phyloP scores from a whole-genome alignment of 1,140 invertebrate species.

The Lasioglossum albipes region DNA sequence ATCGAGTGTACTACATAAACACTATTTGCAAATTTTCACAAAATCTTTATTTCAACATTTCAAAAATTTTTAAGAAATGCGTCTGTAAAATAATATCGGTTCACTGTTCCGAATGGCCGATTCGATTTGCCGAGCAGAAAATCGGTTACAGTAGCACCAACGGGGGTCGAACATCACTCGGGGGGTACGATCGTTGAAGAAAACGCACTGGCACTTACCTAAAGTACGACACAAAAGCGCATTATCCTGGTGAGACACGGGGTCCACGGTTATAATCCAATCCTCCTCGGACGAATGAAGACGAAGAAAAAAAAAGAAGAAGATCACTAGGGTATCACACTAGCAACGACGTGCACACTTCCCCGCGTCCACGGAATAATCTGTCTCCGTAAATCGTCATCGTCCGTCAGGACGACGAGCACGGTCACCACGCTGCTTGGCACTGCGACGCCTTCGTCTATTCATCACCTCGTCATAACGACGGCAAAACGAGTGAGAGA shows the following conservation, averaged over 20 bases:
- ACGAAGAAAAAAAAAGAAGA: slow-evolving; percentile 20
- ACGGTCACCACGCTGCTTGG: slow-evolving; percentile 49
- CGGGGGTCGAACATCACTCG: no score
- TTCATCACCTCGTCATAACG: slow-evolving; percentile 62
- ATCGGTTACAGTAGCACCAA: no score
- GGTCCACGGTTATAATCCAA: slow-evolving; percentile 54
- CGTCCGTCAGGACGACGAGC: slow-evolving; percentile 55
- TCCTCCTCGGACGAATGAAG: slow-evolving; percentile 18
- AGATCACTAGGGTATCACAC: slow-evolving; percentile 56
- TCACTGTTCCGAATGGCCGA: no score
- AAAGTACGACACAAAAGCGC: slow-evolving; percentile 17
- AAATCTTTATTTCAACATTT: no score
- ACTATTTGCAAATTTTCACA: no score
- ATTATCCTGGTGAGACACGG: slow-evolving; percentile 50
- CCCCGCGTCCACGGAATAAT: slow-evolving; percentile 37
- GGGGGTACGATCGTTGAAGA: neutral
- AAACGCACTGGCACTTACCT: slow-evolving; percentile 45
- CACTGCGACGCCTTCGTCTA: slow-evolving; percentile 56
- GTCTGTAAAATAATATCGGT: no score
- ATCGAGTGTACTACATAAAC: no score
- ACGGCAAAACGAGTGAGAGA: slow-evolving; percentile 37
- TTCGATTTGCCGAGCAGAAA: no score
- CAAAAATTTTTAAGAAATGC: no score
- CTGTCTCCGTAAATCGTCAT: slow-evolving; percentile 57
- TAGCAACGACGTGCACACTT: slow-evolving; percentile 50